Conservation (phyloP, 1,140 invertebrate species). For the Magallana ariakensis region DNA sequence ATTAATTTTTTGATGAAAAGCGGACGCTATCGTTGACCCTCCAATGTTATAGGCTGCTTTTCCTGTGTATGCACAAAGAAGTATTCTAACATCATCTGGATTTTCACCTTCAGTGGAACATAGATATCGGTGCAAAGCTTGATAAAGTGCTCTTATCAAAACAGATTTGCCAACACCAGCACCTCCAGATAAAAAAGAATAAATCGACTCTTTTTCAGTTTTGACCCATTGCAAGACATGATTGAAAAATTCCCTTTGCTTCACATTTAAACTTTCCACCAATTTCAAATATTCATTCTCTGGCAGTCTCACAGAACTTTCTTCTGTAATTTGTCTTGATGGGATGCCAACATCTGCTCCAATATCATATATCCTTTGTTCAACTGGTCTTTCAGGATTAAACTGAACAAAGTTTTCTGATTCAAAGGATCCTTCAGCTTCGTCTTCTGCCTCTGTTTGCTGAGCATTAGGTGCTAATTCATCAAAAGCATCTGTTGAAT, state of each 20-base stretch:
- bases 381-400: constrained; percentile 36
- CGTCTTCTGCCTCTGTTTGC: constrained; percentile 12
- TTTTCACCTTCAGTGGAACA: constrained; percentile 51
- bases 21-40: constrained; percentile 19
- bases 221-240: constrained; percentile 43
- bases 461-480: constrained; percentile 26
- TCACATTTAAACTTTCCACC: constrained; percentile 17
- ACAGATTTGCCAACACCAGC: constrained; percentile 53
- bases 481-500: neutral
- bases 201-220: constrained; percentile 34
- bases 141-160: neutral
- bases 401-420: constrained; percentile 9
- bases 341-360: constrained; percentile 41
- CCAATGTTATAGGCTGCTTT: constrained; percentile 52
- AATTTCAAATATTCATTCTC: constrained; percentile 41
- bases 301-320: neutral
- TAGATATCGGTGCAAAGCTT: neutral
- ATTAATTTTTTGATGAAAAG: constrained; percentile 27
- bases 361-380: constrained; percentile 47
- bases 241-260: constrained; percentile 48
- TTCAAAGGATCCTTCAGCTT: constrained; percentile 8
- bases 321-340: neutral
- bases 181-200: constrained; percentile 48
- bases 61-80: constrained; percentile 52
- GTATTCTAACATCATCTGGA: constrained; percentile 39